A percentile compares a stretch with the other conserved stretches of the same genome.
phyloP scores from a whole-genome alignment of 2,797 vertebrate genomes.

The Propithecus deckenii region DNA sequence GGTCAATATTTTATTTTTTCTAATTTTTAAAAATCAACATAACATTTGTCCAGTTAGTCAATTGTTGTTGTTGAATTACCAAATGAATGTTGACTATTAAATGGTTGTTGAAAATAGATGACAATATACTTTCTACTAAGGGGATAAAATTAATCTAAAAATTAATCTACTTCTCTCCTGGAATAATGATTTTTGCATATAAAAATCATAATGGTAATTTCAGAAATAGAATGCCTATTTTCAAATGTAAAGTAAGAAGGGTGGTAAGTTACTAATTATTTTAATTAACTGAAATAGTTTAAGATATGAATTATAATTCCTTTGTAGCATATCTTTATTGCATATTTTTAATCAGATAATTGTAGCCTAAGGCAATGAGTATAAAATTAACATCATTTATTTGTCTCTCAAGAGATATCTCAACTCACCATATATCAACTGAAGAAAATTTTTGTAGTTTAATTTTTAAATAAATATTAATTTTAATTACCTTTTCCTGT shows the following conservation, averaged over 20 bases:
- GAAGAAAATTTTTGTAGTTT: neutral
- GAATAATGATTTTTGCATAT: neutral
- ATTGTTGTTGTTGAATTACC: neutral
- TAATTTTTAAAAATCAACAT: neutral
- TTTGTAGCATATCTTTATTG: neutral
- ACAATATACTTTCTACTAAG: neutral
- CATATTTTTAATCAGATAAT: slow-evolving; percentile 5
- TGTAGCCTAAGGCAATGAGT: neutral
- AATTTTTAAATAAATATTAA: slow-evolving; percentile 30
- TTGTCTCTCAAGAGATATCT: neutral
- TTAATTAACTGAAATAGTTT: neutral
- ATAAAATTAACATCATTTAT: neutral
- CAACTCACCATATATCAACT: neutral
- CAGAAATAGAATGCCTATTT: neutral
- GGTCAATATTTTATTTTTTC: neutral
- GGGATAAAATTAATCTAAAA: too few relatives aligned
- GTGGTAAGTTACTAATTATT: neutral
- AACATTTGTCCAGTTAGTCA: neutral
- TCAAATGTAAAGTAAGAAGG: neutral
- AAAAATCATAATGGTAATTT: neutral
- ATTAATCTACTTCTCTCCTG: neutral
- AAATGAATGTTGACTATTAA: neutral
- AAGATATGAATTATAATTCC: neutral
- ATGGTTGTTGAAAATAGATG: neutral
- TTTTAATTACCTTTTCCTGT: neutral